Evolutionary conservation across 2,888 invertebrate genomes (phyloP).

Genomic region (Papilio gigon): DNA sequence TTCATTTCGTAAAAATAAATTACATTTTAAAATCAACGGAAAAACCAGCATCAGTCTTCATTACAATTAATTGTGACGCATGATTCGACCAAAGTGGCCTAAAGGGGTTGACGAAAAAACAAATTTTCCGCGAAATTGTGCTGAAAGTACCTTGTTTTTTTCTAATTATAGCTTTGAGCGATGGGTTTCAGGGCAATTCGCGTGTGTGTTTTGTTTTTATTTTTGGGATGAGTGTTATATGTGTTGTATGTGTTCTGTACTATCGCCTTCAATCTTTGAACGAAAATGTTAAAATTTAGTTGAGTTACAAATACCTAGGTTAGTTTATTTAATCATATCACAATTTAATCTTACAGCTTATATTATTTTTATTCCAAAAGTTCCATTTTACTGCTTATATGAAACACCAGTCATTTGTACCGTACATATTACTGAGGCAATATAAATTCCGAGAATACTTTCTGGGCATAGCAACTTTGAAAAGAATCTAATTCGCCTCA

Average conservation of each 20-base stretch:
- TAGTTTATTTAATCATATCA: too few relatives aligned
- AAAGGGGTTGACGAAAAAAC: conserved; percentile 1
- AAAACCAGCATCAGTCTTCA: conserved; percentile 25
- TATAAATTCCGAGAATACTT: conserved; percentile 25
- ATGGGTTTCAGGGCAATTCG: conserved; percentile 5
- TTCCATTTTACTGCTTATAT: too few relatives aligned
- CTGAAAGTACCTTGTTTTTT: neutral
- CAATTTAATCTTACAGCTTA: too few relatives aligned
- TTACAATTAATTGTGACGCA: conserved; percentile 32
- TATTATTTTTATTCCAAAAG: too few relatives aligned
- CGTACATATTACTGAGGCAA: conserved; percentile 6
- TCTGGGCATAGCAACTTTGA: conserved; percentile 10
- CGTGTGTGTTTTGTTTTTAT: neutral
- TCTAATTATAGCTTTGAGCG: conserved; percentile 19
- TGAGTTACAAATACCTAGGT: too few relatives aligned
- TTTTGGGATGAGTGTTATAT: neutral
- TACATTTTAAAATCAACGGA: conserved; percentile 8
- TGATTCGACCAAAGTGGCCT: conserved; percentile 1
- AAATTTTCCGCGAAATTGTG: conserved; percentile 6
- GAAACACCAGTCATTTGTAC: neutral
- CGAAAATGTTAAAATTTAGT: too few relatives aligned
- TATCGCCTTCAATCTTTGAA: too few relatives aligned
- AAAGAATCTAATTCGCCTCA: conserved; percentile 29
- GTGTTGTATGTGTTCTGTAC: neutral
- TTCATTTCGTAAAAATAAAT: conserved; percentile 12